These are phyloP conservation scores for Drosophila grimshawi DNA, from an alignment of 1,140 invertebrate species.

Conservation along the genomic window DNA sequence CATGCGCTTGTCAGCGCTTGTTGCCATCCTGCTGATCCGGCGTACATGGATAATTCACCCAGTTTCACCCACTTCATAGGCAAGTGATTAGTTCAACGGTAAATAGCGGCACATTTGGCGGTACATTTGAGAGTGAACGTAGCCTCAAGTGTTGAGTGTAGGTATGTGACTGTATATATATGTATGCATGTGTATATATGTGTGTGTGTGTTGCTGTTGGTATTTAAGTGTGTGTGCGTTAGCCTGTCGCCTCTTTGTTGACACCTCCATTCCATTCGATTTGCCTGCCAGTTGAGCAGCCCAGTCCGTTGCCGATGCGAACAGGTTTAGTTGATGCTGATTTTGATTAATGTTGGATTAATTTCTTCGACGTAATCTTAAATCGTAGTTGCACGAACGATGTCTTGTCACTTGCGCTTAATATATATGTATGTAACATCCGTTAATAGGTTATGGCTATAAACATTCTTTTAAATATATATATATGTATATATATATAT, in stretches of 20 bases:
- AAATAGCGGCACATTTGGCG: background rate
- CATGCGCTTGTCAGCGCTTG: background rate
- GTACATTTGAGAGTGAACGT: background rate
- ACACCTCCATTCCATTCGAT: background rate
- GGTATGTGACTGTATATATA: slow-evolving; percentile 28
- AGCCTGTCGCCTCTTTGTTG: slow-evolving; percentile 20
- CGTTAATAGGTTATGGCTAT: slow-evolving; percentile 45
- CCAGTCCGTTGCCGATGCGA: background rate
- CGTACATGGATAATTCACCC: background rate
- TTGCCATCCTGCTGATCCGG: slow-evolving; percentile 7
- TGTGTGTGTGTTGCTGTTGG: slow-evolving; percentile 1
- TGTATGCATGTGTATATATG: background rate
- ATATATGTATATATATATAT: slow-evolving; percentile 23
- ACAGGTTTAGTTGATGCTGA: slow-evolving; percentile 1
- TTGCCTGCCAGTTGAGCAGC: background rate
- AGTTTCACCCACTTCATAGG: background rate
- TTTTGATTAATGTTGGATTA: slow-evolving; percentile 14
- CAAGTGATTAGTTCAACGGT: background rate
- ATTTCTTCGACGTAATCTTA: slow-evolving; percentile 24
- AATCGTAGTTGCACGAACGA: slow-evolving; percentile 42
- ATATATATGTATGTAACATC: slow-evolving; percentile 44
- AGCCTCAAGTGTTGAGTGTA: background rate
- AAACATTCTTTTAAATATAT: slow-evolving; percentile 40
- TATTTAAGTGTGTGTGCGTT: slow-evolving; percentile 44
- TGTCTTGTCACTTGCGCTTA: slow-evolving; percentile 53